Base-by-base conservation (phyloP, 2,888 invertebrate genomes). In the Himalopsyche kuldschensis region DNA sequence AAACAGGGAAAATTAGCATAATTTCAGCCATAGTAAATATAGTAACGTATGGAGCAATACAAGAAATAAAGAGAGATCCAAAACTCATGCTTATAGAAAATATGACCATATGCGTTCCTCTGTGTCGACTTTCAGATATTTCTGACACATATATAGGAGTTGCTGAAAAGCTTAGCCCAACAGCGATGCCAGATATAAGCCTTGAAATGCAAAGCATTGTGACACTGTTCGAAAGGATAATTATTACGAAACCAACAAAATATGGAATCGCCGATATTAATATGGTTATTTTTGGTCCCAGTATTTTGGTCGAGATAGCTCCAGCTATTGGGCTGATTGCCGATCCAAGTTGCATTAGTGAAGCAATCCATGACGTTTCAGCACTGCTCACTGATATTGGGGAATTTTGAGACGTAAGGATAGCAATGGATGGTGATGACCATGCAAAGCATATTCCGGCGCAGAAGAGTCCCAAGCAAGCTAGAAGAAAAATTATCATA, bases 391-490 rank as follows among this genome's bases (percentile, higher is more conserved):
- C 84, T 10, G 84, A 86, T 3, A 90, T 84, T 75, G 87, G 88
- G n/a, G 89, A 89, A 4, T 88, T 86, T 4, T 87, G 48, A 3
- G 87, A 87, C 83, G 89, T 89, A 77, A 90, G 80, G 32, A 87
- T 87, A 24, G 89, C 89, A 20, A 90, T 85, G 3, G 87, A 88
- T 35, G 90, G 90, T 15, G 90, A 90, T 15, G 90, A 89, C 90
- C 90, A 90, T 17, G 89, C 89, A 80, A 90, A 89, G 84, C 89
- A 89, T 6, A 89, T 87, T 6, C 90, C 90, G 3, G 88, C 48
- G 41, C 77, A 82, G 27, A 86, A 80, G 27, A 78, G 46, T 15
- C 81, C 84, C 17, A 86, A 30, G 35, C 79, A 85, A 69, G 81
- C 86, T 86, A n/a, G 10, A 83, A 84, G 82, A n/a, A 80, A 69